Conservation (phyloP, 1,140 invertebrate species). For the Tigriopus japonicus region DNA sequence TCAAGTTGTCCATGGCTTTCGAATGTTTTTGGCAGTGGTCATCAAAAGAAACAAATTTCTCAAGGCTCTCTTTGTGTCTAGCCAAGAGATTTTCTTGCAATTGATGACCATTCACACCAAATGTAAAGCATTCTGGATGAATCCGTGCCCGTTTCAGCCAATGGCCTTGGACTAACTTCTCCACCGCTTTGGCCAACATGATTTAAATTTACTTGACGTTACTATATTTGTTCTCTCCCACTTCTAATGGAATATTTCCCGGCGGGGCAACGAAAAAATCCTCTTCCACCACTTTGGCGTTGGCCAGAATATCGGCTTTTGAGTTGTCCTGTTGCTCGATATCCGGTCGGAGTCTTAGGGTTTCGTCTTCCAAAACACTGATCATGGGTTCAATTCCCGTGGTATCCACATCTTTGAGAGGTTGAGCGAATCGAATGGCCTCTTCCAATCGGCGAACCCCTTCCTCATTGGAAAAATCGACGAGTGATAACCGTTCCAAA, state of each 20-base stretch:
- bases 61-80: no score
- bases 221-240: neutral
- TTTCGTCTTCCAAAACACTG: neutral
- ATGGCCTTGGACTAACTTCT: no score
- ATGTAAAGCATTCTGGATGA: no score
- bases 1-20: no score
- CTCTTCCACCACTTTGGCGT: constrained; percentile 1
- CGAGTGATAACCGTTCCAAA: neutral
- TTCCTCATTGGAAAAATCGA: neutral
- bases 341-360: neutral
- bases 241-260: constrained; percentile 7
- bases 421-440: neutral
- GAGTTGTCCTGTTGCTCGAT: neutral
- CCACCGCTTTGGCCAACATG: no score
- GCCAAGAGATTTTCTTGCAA: no score
- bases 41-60: no score
- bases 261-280: constrained; percentile 8
- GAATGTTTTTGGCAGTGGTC: no score
- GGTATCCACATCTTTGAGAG: neutral
- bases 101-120: no score
- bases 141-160: no score
- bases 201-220: neutral
- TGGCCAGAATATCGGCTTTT: neutral
- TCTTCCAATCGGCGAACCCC: neutral
- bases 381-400: neutral